phyloP scores from a whole-genome alignment of 2,888 invertebrate species.

The Macrostomum cliftonense region DNA sequence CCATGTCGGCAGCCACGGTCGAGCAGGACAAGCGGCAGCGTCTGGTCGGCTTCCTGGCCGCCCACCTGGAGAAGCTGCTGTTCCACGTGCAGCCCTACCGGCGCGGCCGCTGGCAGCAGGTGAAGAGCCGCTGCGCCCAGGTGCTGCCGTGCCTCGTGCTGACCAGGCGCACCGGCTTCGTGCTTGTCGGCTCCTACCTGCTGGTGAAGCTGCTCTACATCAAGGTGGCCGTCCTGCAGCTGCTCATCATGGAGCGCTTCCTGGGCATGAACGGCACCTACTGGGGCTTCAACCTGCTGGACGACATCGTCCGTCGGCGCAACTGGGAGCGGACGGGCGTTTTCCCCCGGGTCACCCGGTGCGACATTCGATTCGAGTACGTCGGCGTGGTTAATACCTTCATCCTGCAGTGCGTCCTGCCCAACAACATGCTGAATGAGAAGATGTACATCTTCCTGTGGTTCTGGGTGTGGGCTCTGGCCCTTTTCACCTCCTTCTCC shows the following conservation, averaged over 20 bases:
- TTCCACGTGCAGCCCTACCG: too few relatives aligned
- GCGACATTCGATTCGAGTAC: background rate
- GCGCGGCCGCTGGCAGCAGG: too few relatives aligned
- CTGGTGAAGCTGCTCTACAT: background rate
- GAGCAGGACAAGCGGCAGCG: conserved; percentile 3
- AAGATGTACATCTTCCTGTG: too few relatives aligned
- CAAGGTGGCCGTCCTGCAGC: background rate
- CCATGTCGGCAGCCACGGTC: background rate
- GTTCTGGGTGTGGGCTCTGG: background rate
- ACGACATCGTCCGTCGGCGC: background rate
- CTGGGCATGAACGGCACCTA: background rate
- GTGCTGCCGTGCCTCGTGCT: background rate
- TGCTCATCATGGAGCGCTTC: background rate
- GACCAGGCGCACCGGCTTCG: background rate
- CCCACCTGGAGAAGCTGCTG: too few relatives aligned
- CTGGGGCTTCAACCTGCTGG: background rate
- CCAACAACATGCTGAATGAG: background rate
- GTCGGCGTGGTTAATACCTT: background rate
- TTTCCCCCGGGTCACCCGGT: conserved; percentile 1
- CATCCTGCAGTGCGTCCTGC: background rate
- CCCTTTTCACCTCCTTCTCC: background rate
- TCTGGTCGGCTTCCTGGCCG: background rate
- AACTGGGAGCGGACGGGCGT: conserved; percentile 1
- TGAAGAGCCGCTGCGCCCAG: too few relatives aligned
- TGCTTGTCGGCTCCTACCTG: background rate